phyloP scores from a whole-genome alignment of 2,797 vertebrate genomes.

The Serranus cabrilla region DNA sequence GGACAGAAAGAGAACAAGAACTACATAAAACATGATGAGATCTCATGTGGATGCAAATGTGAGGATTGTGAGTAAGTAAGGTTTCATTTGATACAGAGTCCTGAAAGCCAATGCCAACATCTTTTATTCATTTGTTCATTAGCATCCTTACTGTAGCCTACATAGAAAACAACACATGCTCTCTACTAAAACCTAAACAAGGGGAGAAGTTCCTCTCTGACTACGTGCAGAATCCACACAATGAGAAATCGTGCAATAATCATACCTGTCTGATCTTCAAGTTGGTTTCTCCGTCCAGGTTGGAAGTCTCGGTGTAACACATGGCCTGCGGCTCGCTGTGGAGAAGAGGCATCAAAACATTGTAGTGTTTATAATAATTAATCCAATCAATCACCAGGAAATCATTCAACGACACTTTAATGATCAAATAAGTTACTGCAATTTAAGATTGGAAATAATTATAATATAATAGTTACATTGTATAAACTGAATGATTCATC shows the following conservation, averaged over 20 bases:
- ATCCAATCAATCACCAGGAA: neutral
- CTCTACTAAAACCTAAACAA: neutral
- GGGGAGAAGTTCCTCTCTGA: neutral
- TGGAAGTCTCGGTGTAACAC: slow-evolving; percentile 99
- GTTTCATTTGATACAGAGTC: slow-evolving; percentile 17
- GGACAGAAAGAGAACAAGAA: neutral
- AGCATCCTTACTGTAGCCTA: neutral
- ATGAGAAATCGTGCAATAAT: too few species aligned
- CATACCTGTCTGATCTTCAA: slow-evolving; percentile 98
- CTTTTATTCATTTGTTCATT: slow-evolving; percentile 21
- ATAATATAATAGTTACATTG: too few species aligned
- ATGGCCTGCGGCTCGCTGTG: slow-evolving; percentile 98
- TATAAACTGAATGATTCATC: neutral
- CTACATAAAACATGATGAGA: neutral
- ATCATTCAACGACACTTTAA: neutral
- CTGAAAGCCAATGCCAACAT: slow-evolving; percentile 16
- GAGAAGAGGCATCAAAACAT: slow-evolving; percentile 31
- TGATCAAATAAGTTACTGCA: too few species aligned
- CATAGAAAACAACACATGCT: neutral
- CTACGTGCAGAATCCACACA: neutral
- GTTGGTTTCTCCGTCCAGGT: slow-evolving; percentile 98
- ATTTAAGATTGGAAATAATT: neutral
- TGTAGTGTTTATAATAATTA: neutral
- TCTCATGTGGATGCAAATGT: slow-evolving; percentile 1
- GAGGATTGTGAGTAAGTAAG: slow-evolving; percentile 7